Evolutionary conservation across 2,113 vertebrate species (phyloP).

Genomic region (Sinocyclocheilus anophthalmus): DNA sequence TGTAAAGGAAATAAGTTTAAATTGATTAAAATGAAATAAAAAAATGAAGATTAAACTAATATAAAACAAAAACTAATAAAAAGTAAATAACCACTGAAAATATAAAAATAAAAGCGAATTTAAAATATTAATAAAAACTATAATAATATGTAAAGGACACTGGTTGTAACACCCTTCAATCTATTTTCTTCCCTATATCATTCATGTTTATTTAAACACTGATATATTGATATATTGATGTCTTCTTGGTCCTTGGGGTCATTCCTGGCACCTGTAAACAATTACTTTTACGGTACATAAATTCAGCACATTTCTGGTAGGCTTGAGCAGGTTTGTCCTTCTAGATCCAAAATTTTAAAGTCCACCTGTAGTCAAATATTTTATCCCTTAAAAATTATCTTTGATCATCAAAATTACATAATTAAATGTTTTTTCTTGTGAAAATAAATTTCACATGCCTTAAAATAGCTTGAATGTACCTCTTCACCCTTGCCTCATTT

Average conservation of each 20-base stretch:
- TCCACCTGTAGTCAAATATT: too few relatives aligned
- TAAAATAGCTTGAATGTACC: too few relatives aligned
- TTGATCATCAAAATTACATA: too few relatives aligned
- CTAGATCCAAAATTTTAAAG: not conserved
- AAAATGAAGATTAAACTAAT: too few relatives aligned
- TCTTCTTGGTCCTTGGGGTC: not conserved
- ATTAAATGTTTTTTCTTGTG: too few relatives aligned
- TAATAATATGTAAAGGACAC: not conserved
- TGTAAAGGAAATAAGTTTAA: too few relatives aligned
- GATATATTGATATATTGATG: slow-evolving; percentile 13
- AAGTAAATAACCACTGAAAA: too few relatives aligned
- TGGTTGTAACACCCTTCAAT: not conserved
- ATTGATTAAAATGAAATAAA: too few relatives aligned
- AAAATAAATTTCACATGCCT: too few relatives aligned
- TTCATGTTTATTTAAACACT: slow-evolving; percentile 3
- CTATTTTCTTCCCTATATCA: not conserved
- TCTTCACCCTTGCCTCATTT: too few relatives aligned
- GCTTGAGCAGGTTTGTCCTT: not conserved
- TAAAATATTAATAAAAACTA: not conserved
- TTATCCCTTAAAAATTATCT: too few relatives aligned
- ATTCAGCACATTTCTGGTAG: not conserved
- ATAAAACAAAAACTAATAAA: too few relatives aligned
- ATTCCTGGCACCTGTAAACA: not conserved
- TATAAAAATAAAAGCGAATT: not conserved
- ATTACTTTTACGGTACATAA: not conserved